Evolutionary conservation across 1,140 invertebrate species (phyloP), one percentile per base, ranked within the genome.

Genomic region (Cydia strobilella): DNA sequence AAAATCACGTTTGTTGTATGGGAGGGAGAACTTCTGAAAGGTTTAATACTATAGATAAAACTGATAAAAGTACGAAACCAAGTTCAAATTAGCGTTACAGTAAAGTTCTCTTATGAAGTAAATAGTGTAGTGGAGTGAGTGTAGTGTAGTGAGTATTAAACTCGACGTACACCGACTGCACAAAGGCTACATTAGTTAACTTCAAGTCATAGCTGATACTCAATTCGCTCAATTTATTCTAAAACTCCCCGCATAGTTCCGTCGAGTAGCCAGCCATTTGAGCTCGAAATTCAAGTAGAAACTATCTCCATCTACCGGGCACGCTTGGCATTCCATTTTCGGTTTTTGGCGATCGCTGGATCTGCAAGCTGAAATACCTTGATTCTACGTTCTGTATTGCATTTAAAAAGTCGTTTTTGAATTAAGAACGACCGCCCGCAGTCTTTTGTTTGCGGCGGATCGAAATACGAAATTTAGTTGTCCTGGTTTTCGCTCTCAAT

Each of bases 151-250:
- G n/a, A n/a, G 54, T 20, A 23, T 59, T 59, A 59, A 59, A 59
- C 51, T 59, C 51, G 5, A 15, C 7, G 51, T 59, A 59, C 15
- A 54, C n/a, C n/a, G 6, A 48, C 48, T n/a, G n/a, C n/a, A 59
- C 54, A 59, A 59, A 23, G 54, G 54, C n/a, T 18, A 48, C 15
- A n/a, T 12, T 51, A 51, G 48, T 59, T 59, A 59, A 59, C 54
- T 59, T 59, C 18, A 10, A 20, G n/a, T 59, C 54, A 59, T 51
- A 51, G 48, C 54, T 18, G 54, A 23, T 59, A 59, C 54, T 59
- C 54, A 59, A 59, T 59, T 23, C 54, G n/a, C 18, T 59, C 54
- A 59, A 59, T 59, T 59, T 59, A 59, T 59, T 20, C 54, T 12
- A 23, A 20, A 59, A 59, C 54, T 59, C n/a, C 54, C 1, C 9